Conservation (phyloP, 2,888 invertebrate genomes). For the Chrysopilus asiliformis region DNA sequence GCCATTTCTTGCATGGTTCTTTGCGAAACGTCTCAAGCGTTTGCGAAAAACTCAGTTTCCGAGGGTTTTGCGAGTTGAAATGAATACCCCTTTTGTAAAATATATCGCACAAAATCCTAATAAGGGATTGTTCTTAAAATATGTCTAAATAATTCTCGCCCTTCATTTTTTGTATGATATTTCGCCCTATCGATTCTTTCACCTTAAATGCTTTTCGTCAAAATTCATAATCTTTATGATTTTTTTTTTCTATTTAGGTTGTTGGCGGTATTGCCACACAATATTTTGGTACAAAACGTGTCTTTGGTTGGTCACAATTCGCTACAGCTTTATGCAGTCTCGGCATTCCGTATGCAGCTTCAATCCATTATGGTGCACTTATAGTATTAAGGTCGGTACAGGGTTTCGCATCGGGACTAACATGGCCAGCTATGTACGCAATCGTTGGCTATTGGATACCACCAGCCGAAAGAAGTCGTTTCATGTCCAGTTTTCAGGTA, state of each 20-base stretch:
- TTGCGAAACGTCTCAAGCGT: too few species aligned
- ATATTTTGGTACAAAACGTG: slow-evolving; percentile 53
- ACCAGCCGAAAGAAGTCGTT: slow-evolving; percentile 52
- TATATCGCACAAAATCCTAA: too few species aligned
- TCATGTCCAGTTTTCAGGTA: slow-evolving; percentile 64
- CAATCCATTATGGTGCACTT: slow-evolving; percentile 45
- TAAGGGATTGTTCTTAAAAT: too few species aligned
- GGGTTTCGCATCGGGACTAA: slow-evolving; percentile 56
- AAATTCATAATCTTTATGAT: not conserved
- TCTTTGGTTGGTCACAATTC: slow-evolving; percentile 55
- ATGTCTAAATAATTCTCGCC: too few species aligned
- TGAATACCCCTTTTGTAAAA: too few species aligned
- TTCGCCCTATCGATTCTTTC: too few species aligned
- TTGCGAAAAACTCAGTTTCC: too few species aligned
- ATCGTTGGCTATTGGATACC: slow-evolving; percentile 61
- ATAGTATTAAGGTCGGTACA: slow-evolving; percentile 50
- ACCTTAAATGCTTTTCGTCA: not conserved
- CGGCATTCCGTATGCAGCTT: slow-evolving; percentile 49
- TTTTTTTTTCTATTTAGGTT: slow-evolving; percentile 22
- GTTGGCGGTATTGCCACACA: slow-evolving; percentile 57
- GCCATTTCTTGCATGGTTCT: too few species aligned
- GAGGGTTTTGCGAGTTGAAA: too few species aligned
- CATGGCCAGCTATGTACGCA: slow-evolving; percentile 66
- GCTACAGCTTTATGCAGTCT: slow-evolving; percentile 54
- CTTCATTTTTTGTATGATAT: too few species aligned